phyloP scores from a whole-genome alignment of 35 echinoderm and acorn worm genomes.

The Acanthaster planci region DNA sequence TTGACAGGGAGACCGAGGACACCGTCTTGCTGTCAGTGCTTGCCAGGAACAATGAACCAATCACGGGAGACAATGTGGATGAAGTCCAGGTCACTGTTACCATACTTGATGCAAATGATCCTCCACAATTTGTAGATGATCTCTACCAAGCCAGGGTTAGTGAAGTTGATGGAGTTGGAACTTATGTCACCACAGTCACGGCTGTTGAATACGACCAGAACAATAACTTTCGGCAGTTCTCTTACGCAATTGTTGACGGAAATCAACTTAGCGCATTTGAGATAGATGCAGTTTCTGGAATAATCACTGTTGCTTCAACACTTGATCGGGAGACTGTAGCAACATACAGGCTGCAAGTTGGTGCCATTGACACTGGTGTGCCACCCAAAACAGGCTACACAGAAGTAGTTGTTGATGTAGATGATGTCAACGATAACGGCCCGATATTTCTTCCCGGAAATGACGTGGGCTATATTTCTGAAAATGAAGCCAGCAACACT shows the following conservation, averaged over 20 bases:
- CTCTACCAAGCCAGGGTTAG: constrained; percentile 71
- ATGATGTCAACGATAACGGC: constrained; percentile 97
- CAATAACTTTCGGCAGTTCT: constrained; percentile 71
- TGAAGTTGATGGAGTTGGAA: constrained; percentile 60
- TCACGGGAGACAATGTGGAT: constrained; percentile 76
- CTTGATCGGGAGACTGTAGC: constrained; percentile 83
- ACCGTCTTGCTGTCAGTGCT: constrained; percentile 63
- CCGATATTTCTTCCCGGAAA: constrained; percentile 64
- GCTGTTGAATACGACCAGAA: constrained; percentile 81
- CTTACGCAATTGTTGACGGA: constrained; percentile 74
- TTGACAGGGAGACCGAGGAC: constrained; percentile 74
- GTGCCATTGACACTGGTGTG: constrained; percentile 81
- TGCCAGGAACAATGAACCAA: constrained; percentile 81
- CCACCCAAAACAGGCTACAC: constrained; percentile 76
- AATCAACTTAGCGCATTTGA: constrained; percentile 66
- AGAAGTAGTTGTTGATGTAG: constrained; percentile 57
- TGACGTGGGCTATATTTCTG: constrained; percentile 63
- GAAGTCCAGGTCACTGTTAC: constrained; percentile 69
- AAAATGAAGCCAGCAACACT: constrained; percentile 73
- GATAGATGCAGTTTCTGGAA: constrained; percentile 66
- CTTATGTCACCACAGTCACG: constrained; percentile 76
- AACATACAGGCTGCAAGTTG: constrained; percentile 74
- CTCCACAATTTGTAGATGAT: constrained; percentile 76
- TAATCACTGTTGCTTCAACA: constrained; percentile 47
- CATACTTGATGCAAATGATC: constrained; percentile 91